These are phyloP conservation scores for Alviniconcha strummeri DNA, from an alignment of 2,888 invertebrate genomes.

Conservation along the genomic window DNA sequence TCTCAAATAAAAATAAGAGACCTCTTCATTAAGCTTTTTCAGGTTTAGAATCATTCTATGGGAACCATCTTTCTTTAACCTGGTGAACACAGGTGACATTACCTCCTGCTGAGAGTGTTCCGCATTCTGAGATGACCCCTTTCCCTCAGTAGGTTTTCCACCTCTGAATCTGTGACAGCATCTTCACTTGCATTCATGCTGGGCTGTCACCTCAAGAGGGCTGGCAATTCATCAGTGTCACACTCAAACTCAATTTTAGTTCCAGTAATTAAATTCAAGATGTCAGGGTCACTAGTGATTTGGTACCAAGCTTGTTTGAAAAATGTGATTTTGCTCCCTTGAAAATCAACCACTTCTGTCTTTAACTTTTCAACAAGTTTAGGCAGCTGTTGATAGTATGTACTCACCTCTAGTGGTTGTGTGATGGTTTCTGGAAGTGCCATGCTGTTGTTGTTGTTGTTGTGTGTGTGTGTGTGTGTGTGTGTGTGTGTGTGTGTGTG, in stretches of 20 bases:
- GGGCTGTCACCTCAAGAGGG: not conserved
- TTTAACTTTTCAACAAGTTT: not conserved
- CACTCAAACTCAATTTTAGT: not conserved
- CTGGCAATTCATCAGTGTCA: not conserved
- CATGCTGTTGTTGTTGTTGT: too few relatives aligned
- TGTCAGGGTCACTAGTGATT: not conserved
- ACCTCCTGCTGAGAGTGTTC: not conserved
- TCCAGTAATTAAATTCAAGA: not conserved
- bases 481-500: too few relatives aligned
- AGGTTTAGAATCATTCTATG: conserved; percentile 1
- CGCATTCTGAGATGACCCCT: not conserved
- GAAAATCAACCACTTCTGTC: not conserved
- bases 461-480: too few relatives aligned
- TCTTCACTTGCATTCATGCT: not conserved
- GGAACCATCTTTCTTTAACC: not conserved
- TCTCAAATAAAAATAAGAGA: not conserved
- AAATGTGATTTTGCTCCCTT: not conserved
- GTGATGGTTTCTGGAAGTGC: too few relatives aligned
- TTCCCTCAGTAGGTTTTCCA: not conserved
- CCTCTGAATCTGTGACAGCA: not conserved
- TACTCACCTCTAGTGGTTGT: not conserved
- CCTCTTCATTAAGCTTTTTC: not conserved
- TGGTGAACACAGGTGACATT: not conserved
- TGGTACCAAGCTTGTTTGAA: not conserved
- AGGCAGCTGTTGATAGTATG: not conserved